These are phyloP conservation scores for Chiloscyllium punctatum DNA, from an alignment of 2,797 vertebrate species.

Conservation along the genomic window DNA sequence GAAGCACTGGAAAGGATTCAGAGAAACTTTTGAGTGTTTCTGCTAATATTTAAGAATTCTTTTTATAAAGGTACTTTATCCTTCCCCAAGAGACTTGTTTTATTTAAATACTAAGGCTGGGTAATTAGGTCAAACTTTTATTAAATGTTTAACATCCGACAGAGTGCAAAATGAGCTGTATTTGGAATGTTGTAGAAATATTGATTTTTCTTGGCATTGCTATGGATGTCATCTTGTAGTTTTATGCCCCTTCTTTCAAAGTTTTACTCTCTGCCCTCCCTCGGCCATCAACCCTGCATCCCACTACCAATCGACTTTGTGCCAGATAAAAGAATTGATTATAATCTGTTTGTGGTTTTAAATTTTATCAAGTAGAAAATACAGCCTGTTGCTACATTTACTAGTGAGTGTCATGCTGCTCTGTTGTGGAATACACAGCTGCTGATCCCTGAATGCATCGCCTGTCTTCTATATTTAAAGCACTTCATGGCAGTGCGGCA, in stretches of 20 bases:
- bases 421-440: neutral
- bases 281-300: too few relatives aligned
- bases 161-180: neutral
- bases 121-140: constrained; percentile 6
- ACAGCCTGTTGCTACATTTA: neutral
- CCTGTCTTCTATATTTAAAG: neutral
- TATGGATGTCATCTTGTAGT: neutral
- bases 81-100: neutral
- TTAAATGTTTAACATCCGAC: neutral
- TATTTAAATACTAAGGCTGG: constrained; percentile 18
- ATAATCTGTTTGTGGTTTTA: neutral
- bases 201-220: neutral
- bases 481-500: neutral
- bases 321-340: neutral
- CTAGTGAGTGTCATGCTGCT: neutral
- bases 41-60: neutral
- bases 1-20: constrained; percentile 9
- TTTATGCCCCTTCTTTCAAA: neutral
- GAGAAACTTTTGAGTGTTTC: neutral
- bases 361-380: neutral
- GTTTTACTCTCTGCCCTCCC: too few relatives aligned
- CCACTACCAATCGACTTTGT: neutral
- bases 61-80: constrained; percentile 11
- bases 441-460: neutral
- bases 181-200: neutral